Evolutionary conservation across 2,888 invertebrate species (phyloP).

Genomic region (Rugalucina vietnamica): DNA sequence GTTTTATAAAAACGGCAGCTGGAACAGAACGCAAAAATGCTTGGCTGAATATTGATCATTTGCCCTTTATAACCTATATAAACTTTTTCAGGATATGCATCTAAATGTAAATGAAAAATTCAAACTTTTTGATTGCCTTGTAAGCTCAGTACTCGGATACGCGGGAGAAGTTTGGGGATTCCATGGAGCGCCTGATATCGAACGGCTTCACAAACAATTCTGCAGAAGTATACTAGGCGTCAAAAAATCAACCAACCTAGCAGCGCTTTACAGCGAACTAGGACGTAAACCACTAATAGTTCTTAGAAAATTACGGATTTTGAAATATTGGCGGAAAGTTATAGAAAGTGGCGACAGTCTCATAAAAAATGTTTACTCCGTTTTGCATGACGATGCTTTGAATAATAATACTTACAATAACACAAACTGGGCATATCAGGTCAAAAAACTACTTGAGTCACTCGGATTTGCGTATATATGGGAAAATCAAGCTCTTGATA

Average conservation of each 20-base stretch:
- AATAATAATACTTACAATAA: not conserved
- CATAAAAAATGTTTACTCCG: not conserved
- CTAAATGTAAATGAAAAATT: not conserved
- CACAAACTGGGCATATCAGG: not conserved
- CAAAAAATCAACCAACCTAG: no score
- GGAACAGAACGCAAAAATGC: not conserved
- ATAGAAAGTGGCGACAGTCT: not conserved
- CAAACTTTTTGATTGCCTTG: not conserved
- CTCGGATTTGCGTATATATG: slow-evolving; percentile 2
- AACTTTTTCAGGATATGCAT: not conserved
- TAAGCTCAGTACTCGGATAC: not conserved
- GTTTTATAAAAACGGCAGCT: not conserved
- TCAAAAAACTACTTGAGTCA: not conserved
- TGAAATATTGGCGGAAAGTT: not conserved
- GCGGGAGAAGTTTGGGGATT: not conserved
- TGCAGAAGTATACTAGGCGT: not conserved
- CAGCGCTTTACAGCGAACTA: not conserved
- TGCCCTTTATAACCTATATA: not conserved
- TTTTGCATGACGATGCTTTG: not conserved
- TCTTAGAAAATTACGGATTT: not conserved
- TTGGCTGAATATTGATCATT: not conserved
- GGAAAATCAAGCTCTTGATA: not conserved
- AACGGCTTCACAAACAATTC: not conserved
- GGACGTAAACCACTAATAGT: not conserved
- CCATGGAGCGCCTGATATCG: not conserved